A percentile compares a stretch with the other conserved stretches of the same genome.
These are phyloP conservation scores for Dendroctonus ponderosae DNA, from an alignment of 1,140 invertebrate genomes.

Conservation along the genomic window DNA sequence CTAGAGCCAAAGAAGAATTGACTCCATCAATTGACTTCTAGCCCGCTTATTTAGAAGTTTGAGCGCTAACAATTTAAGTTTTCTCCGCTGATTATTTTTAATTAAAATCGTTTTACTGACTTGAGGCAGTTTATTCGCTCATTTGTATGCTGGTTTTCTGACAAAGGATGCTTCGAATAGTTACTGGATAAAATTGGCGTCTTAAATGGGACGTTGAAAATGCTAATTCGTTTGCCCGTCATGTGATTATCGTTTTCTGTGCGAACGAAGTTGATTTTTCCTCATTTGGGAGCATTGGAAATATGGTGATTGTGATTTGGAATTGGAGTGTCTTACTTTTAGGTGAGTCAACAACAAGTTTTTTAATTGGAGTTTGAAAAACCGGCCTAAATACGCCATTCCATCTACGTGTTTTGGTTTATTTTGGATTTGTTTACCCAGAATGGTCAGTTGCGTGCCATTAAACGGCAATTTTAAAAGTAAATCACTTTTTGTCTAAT, in stretches of 20 bases:
- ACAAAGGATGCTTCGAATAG: not conserved
- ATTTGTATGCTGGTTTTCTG: constrained; percentile 8
- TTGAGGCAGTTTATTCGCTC: constrained; percentile 1
- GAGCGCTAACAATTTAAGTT: constrained; percentile 30
- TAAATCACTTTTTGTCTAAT: not conserved
- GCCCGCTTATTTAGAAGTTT: constrained; percentile 30
- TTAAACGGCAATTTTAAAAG: not conserved
- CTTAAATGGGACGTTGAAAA: not conserved
- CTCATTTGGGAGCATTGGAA: not conserved
- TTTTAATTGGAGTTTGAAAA: not conserved
- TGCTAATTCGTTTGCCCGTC: not conserved
- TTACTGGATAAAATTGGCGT: constrained; percentile 8
- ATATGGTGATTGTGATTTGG: not conserved
- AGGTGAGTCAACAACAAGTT: not conserved
- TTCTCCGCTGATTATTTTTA: constrained; percentile 25
- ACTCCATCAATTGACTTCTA: constrained; percentile 23
- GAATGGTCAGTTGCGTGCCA: not conserved
- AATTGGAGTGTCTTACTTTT: constrained; percentile 4
- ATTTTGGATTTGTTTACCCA: not conserved
- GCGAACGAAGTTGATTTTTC: not conserved
- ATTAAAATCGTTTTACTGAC: constrained; percentile 16
- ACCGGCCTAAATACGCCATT: not conserved
- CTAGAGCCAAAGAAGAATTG: constrained; percentile 2
- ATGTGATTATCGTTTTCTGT: not conserved
- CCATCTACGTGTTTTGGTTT: not conserved